Percentiles rank a stretch among this genome's conserved stretches.
These are phyloP conservation scores for Eriosoma lanigerum DNA, from an alignment of 1,140 invertebrate species.

Conservation along the genomic window DNA sequence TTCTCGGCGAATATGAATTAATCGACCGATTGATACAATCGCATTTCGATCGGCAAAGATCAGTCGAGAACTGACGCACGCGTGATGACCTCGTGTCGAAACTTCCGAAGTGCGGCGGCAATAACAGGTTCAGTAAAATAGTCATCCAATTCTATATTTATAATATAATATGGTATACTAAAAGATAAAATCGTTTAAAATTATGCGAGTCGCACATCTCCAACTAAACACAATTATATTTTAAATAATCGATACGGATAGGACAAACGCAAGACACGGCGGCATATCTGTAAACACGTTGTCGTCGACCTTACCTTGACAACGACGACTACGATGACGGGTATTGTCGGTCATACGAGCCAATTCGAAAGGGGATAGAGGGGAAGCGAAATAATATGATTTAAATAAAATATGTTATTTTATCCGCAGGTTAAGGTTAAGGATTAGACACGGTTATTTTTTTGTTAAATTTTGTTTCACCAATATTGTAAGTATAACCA, in stretches of 20 bases:
- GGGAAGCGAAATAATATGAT: neutral
- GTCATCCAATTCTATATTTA: neutral
- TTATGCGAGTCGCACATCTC: neutral
- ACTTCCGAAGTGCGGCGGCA: slow-evolving; percentile 15
- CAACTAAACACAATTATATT: neutral
- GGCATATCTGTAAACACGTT: neutral
- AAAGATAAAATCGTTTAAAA: neutral
- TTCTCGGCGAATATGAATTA: no score
- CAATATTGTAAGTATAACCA: no score
- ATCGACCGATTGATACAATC: no score
- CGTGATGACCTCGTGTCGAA: slow-evolving; percentile 29
- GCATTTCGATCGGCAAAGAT: neutral
- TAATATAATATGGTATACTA: neutral
- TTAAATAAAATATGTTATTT: neutral
- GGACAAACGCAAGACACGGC: no score
- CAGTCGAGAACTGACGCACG: neutral
- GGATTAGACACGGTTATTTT: no score
- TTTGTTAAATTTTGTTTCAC: no score
- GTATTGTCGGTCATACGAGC: neutral
- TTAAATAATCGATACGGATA: no score
- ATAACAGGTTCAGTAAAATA: neutral
- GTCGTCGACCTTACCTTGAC: slow-evolving; percentile 36
- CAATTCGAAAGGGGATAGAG: neutral
- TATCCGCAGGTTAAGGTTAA: no score
- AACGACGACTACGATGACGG: neutral